phyloP scores from a whole-genome alignment of 2,113 vertebrate species.

The Mormyrus lacerda region DNA sequence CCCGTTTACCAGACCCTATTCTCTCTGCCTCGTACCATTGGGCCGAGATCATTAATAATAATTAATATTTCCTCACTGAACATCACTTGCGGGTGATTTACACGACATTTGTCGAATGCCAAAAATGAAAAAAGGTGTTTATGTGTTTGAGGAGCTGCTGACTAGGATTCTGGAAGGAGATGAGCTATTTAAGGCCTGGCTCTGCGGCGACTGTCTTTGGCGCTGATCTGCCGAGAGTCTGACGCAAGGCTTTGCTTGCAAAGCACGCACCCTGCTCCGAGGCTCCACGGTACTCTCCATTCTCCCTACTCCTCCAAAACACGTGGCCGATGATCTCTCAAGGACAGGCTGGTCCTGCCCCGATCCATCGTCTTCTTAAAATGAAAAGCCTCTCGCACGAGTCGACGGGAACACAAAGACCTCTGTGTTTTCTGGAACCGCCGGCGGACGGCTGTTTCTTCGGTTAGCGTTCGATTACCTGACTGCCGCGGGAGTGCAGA shows the following conservation, averaged over 20 bases:
- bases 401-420: not conserved
- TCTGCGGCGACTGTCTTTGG: constrained; percentile 47
- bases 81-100: constrained; percentile 42
- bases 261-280: constrained; percentile 22
- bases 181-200: constrained; percentile 37
- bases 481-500: not conserved
- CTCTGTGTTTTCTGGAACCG: not conserved
- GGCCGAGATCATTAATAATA: constrained; percentile 33
- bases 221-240: constrained; percentile 34
- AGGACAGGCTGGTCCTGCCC: not conserved
- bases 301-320: constrained; percentile 15
- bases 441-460: not conserved
- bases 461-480: constrained; percentile 14
- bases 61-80: constrained; percentile 45
- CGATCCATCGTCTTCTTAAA: not conserved
- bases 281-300: not conserved
- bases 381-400: not conserved
- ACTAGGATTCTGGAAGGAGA: constrained; percentile 40
- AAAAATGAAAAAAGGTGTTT: constrained; percentile 17
- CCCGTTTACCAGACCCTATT: not conserved
- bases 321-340: not conserved
- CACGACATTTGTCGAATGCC: constrained; percentile 29
- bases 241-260: constrained; percentile 12
- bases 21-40: constrained; percentile 26
- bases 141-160: constrained; percentile 27